Conservation (phyloP, 2,888 invertebrate genomes). For the Acanthosepion lycidas region DNA sequence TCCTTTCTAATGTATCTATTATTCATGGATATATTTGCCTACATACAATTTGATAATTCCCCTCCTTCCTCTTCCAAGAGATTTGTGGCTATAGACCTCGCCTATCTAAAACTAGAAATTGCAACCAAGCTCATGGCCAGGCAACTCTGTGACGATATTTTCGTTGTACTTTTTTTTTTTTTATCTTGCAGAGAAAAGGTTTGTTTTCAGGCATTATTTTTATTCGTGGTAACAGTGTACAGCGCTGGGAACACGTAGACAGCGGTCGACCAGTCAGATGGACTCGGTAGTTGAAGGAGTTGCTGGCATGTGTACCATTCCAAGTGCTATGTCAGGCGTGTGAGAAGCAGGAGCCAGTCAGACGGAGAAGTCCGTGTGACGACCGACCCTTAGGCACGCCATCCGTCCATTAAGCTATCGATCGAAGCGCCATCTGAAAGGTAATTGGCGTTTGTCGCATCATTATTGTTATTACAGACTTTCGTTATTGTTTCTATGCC, state of each 20-base stretch:
- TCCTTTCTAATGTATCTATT: no score
- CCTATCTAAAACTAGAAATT: no score
- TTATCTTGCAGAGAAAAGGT: no score
- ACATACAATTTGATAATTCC: no score
- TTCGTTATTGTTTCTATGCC: background rate
- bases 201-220: no score
- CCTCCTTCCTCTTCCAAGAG: no score
- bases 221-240: background rate
- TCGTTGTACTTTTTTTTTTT: no score
- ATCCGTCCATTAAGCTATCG: constrained; percentile 37
- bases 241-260: background rate
- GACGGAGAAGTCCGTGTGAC: constrained; percentile 40
- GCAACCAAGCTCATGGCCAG: no score
- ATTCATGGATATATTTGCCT: no score
- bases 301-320: background rate
- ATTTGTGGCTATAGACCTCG: no score
- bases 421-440: constrained; percentile 39
- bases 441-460: constrained; percentile 34
- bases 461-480: constrained; percentile 39
- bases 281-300: background rate
- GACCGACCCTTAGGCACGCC: constrained; percentile 36
- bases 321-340: background rate
- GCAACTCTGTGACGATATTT: no score
- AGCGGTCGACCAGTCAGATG: background rate
- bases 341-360: background rate